Evolutionary conservation across 2,888 invertebrate genomes (phyloP).

Genomic region (Synergus laeviventris): DNA sequence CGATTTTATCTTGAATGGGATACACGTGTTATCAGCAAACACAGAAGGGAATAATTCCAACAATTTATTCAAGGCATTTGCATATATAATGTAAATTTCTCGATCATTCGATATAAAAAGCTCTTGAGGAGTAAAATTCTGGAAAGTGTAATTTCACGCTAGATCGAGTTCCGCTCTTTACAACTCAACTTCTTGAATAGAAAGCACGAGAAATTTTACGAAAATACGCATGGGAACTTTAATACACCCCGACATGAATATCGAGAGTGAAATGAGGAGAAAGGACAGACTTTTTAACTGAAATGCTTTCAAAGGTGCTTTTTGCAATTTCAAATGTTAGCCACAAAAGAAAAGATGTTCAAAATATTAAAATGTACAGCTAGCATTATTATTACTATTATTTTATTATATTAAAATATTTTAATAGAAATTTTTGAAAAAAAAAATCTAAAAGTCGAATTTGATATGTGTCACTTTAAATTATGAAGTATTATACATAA

Average conservation of each 20-base stretch:
- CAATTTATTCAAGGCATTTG: conserved; percentile 20
- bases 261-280: conserved; percentile 33
- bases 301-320: background rate
- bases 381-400: background rate
- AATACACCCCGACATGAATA: conserved; percentile 20
- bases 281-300: background rate
- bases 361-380: background rate
- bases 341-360: background rate
- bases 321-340: background rate
- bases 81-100: conserved; percentile 24
- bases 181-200: conserved; percentile 36
- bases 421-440: background rate
- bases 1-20: background rate
- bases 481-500: background rate
- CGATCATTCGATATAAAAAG: conserved; percentile 14
- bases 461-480: background rate
- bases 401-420: background rate
- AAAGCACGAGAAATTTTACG: conserved; percentile 34
- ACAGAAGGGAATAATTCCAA: background rate
- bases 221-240: conserved; percentile 34
- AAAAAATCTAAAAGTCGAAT: background rate
- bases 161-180: conserved; percentile 26
- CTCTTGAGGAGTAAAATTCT: conserved; percentile 21
- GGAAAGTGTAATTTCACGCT: conserved; percentile 34
- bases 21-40: conserved; percentile 1